phyloP scores from a whole-genome alignment of 2,888 invertebrate species.

The Leucoma salicis region DNA sequence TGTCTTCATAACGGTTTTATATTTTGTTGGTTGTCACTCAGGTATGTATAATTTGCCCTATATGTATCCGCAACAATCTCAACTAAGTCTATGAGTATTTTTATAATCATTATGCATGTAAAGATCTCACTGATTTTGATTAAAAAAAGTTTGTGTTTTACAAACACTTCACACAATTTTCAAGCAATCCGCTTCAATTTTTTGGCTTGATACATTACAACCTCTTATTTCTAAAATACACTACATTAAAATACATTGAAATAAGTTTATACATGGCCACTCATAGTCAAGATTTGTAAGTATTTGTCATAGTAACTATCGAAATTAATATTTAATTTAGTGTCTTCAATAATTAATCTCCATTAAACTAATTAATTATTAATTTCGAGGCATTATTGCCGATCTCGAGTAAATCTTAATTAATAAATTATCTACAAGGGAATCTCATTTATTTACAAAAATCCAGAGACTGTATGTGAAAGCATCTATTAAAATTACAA shows the following conservation, averaged over 20 bases:
- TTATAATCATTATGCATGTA: conserved; percentile 60
- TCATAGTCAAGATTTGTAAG: conserved; percentile 56
- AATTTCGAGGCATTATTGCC: conserved; percentile 10
- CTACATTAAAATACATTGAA: conserved; percentile 40
- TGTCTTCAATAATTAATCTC: too few relatives aligned
- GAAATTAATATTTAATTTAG: not conserved
- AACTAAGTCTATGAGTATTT: conserved; percentile 72
- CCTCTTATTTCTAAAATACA: conserved; percentile 62
- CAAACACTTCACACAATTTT: conserved; percentile 75
- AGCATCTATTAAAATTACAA: conserved; percentile 9
- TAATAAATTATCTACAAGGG: conserved; percentile 60
- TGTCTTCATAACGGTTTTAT: too few relatives aligned
- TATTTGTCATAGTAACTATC: conserved; percentile 19
- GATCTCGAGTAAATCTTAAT: conserved; percentile 30
- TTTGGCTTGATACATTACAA: conserved; percentile 77
- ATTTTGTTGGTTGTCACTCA: too few relatives aligned
- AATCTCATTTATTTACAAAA: conserved; percentile 54
- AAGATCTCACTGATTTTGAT: conserved; percentile 62
- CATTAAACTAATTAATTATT: not conserved
- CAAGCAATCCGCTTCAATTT: conserved; percentile 79
- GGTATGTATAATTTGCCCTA: too few relatives aligned
- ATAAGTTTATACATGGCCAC: conserved; percentile 71
- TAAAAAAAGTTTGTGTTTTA: conserved; percentile 65
- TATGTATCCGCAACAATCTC: conserved; percentile 46
- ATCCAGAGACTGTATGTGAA: conserved; percentile 14